These are phyloP conservation scores for Sebastes umbrosus DNA, from an alignment of 2,797 vertebrate genomes.

Conservation along the genomic window DNA sequence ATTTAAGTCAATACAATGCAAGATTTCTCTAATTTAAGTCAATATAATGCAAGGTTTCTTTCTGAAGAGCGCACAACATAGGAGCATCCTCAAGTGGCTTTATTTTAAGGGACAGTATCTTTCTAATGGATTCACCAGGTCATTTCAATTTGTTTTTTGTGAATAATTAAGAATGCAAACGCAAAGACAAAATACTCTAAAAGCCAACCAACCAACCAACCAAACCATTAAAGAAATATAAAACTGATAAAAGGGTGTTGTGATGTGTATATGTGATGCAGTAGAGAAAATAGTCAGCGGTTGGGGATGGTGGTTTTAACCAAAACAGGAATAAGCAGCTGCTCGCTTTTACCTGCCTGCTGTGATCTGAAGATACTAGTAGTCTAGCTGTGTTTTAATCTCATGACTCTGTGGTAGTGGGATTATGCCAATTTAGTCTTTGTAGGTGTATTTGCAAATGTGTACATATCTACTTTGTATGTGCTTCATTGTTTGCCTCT, in stretches of 20 bases:
- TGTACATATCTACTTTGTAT: neutral
- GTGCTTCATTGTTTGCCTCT: neutral
- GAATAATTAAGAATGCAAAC: slow-evolving; percentile 25
- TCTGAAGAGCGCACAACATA: neutral
- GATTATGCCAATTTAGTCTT: neutral
- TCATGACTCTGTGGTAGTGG: neutral
- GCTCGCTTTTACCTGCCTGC: neutral
- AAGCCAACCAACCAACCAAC: neutral
- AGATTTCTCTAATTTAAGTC: neutral
- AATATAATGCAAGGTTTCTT: neutral
- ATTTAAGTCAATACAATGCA: neutral
- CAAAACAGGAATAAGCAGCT: neutral
- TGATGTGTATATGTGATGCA: neutral
- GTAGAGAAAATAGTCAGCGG: neutral
- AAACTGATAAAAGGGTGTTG: neutral
- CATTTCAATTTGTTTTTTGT: slow-evolving; percentile 21
- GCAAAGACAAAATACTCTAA: neutral
- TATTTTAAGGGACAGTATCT: neutral
- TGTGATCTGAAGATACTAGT: slow-evolving; percentile 12
- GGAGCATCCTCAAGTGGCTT: neutral
- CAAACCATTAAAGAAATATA: neutral
- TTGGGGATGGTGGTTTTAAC: neutral
- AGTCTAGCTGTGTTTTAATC: slow-evolving; percentile 13
- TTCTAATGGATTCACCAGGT: slow-evolving; percentile 12
- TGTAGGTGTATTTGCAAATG: slow-evolving; percentile 5